These are phyloP conservation scores for Pachyuromys duprasi DNA, from an alignment of 2,797 vertebrate species.

Conservation along the genomic window DNA sequence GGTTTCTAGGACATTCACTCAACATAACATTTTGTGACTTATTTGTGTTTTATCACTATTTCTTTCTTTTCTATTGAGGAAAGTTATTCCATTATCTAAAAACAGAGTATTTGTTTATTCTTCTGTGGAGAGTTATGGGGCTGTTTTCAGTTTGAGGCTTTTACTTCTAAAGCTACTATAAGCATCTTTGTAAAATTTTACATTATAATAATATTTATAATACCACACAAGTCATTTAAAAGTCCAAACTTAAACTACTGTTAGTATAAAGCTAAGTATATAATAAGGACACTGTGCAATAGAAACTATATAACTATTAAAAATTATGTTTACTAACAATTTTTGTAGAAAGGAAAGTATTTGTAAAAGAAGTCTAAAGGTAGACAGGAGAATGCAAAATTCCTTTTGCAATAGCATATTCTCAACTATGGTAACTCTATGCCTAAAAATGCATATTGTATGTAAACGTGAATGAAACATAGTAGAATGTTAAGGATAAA, in stretches of 20 bases:
- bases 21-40: neutral
- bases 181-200: neutral
- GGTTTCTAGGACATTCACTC: neutral
- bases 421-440: neutral
- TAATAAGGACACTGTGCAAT: neutral
- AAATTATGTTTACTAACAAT: slow-evolving; percentile 31
- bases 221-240: slow-evolving; percentile 19
- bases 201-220: neutral
- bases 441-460: neutral
- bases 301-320: neutral
- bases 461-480: neutral
- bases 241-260: neutral
- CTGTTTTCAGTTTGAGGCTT: neutral
- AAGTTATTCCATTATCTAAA: neutral
- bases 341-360: neutral
- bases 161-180: slow-evolving; percentile 11
- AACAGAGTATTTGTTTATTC: neutral
- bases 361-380: neutral
- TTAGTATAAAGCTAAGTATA: neutral
- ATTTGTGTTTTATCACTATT: neutral
- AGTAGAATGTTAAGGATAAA: neutral
- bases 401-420: neutral
- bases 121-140: neutral
- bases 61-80: neutral
- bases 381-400: neutral